Conservation (phyloP, 2,888 invertebrate species). For the Ceratothoa steindachneri region DNA sequence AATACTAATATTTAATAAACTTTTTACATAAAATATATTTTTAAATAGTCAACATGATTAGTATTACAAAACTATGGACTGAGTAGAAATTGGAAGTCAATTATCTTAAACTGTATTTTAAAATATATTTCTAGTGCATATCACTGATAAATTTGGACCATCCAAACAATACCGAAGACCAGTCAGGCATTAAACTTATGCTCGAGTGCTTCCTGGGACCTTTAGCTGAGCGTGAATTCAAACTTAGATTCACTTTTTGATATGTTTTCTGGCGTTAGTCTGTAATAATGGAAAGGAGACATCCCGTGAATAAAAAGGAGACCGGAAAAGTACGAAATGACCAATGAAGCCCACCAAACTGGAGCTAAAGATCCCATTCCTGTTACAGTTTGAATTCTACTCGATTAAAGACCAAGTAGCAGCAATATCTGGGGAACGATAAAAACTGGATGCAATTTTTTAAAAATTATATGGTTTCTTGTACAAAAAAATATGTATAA, state of each 20-base stretch:
- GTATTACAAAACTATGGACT: conserved; percentile 2
- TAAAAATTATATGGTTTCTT: not conserved
- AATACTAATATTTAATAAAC: not conserved
- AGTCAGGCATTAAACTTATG: not conserved
- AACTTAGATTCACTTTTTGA: not conserved
- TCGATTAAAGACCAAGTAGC: not conserved
- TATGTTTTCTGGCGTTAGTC: not conserved
- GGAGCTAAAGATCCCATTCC: not conserved
- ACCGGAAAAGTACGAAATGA: too few relatives aligned
- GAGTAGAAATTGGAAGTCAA: conserved; percentile 7
- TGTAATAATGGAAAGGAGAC: not conserved
- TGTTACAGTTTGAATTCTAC: not conserved
- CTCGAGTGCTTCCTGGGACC: not conserved
- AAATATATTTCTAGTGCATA: conserved; percentile 3
- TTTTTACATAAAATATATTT: not conserved
- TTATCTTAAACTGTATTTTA: not conserved
- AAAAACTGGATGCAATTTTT: not conserved
- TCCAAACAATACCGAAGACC: not conserved
- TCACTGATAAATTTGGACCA: conserved; percentile 11
- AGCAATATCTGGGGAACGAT: not conserved
- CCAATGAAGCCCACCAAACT: too few relatives aligned
- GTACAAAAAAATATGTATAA: conserved; percentile 1
- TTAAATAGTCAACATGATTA: not conserved
- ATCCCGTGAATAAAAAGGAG: not conserved
- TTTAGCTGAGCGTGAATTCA: not conserved